Evolutionary conservation across 2,888 invertebrate genomes (phyloP).

Genomic region (Allygus modestus): DNA sequence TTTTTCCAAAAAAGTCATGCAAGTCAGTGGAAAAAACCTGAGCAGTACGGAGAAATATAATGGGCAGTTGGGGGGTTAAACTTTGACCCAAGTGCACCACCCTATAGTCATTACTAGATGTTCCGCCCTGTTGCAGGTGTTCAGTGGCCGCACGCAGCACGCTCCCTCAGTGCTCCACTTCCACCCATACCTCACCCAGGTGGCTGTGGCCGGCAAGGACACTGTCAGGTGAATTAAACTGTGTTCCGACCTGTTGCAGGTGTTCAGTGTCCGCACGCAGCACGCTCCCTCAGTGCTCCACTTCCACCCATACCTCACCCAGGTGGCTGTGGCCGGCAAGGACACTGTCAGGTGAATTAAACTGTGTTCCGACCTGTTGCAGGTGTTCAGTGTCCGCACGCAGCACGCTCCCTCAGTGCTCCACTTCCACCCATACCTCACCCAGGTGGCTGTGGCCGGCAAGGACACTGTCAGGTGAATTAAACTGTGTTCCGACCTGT

Average conservation of each 20-base stretch:
- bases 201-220: constrained; percentile 92
- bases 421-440: constrained; percentile 93
- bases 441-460: constrained; percentile 91
- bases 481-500: background rate
- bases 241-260: constrained; percentile 69
- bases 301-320: constrained; percentile 94
- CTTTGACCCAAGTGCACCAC: too few species aligned
- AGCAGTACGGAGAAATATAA: too few species aligned
- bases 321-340: constrained; percentile 91
- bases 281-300: constrained; percentile 87
- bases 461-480: constrained; percentile 87
- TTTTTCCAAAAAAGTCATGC: too few species aligned
- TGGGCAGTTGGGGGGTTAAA: too few species aligned
- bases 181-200: constrained; percentile 93
- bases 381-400: constrained; percentile 87
- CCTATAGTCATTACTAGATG: too few species aligned
- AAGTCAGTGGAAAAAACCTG: too few species aligned
- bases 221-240: constrained; percentile 81
- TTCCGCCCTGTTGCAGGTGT: constrained; percentile 75
- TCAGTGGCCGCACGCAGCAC: constrained; percentile 87
- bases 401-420: constrained; percentile 87
- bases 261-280: constrained; percentile 88
- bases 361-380: background rate
- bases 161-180: constrained; percentile 89
- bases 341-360: constrained; percentile 85